Evolutionary conservation across 2,797 vertebrate species (phyloP).

Genomic region (Chiloscyllium punctatum): DNA sequence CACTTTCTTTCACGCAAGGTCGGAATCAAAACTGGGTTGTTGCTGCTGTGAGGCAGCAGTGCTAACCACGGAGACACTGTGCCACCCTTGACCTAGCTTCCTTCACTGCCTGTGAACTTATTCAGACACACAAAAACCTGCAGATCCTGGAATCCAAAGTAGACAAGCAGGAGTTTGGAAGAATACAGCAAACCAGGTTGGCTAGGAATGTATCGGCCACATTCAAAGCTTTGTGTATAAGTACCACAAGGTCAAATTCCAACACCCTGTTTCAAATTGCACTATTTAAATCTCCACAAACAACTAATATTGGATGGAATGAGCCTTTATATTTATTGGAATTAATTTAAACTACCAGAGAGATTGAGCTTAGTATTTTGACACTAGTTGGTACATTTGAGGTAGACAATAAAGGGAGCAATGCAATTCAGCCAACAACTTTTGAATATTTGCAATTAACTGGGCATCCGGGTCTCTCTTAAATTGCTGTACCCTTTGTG

Average conservation of each 20-base stretch:
- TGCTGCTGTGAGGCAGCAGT: too few species aligned
- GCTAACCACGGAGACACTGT: too few species aligned
- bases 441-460: background rate
- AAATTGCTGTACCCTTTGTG: background rate
- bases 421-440: background rate
- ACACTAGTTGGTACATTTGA: background rate
- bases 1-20: too few species aligned
- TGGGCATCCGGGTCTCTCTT: background rate
- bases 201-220: too few species aligned
- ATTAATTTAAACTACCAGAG: background rate
- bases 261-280: background rate
- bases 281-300: background rate
- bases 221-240: background rate
- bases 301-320: background rate
- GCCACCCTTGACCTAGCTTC: too few species aligned
- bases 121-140: too few species aligned
- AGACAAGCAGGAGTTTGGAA: too few species aligned
- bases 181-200: too few species aligned
- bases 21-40: too few species aligned
- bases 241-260: background rate
- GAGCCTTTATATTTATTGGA: background rate
- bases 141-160: too few species aligned
- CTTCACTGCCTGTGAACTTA: too few species aligned
- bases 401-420: background rate
- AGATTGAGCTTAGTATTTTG: background rate